Percentiles rank a stretch among this genome's conserved stretches.
Conservation (phyloP, 2,113 vertebrate genomes). For the Deroptyus accipitrinus region DNA sequence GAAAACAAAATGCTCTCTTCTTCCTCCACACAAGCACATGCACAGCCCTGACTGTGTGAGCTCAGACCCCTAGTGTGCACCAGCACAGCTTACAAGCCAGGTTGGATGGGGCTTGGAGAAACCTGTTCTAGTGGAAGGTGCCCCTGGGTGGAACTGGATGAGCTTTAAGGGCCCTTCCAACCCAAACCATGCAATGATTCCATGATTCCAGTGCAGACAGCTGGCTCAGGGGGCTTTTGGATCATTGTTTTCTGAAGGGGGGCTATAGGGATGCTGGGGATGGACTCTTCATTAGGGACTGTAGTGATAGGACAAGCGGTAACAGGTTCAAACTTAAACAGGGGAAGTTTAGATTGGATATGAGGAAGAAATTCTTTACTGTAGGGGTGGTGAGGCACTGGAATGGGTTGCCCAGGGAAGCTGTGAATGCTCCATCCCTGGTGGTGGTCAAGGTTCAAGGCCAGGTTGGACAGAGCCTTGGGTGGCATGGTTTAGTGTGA, state of each 20-base stretch:
- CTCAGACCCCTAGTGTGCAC: fast-evolving
- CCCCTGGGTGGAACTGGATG: not conserved
- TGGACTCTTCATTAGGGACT: no score
- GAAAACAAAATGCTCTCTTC: not conserved
- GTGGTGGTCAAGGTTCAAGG: no score
- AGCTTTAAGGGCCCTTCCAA: not conserved
- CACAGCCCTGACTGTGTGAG: not conserved
- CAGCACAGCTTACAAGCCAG: fast-evolving
- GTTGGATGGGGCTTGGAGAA: not conserved
- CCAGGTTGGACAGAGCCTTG: no score
- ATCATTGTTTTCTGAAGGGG: not conserved
- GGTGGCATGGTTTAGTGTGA: no score
- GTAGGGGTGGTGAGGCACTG: no score
- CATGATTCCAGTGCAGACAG: not conserved
- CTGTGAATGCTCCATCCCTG: no score
- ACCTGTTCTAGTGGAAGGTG: not conserved
- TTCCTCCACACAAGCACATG: fast-evolving
- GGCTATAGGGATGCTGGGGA: no score
- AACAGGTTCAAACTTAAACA: no score
- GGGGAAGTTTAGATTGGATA: no score
- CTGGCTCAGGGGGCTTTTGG: fast-evolving
- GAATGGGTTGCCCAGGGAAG: no score
- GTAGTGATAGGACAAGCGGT: no score
- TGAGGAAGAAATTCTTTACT: no score
- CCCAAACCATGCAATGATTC: not conserved